phyloP scores from a whole-genome alignment of 2,888 invertebrate species.

The Parthenolecanium corni region DNA sequence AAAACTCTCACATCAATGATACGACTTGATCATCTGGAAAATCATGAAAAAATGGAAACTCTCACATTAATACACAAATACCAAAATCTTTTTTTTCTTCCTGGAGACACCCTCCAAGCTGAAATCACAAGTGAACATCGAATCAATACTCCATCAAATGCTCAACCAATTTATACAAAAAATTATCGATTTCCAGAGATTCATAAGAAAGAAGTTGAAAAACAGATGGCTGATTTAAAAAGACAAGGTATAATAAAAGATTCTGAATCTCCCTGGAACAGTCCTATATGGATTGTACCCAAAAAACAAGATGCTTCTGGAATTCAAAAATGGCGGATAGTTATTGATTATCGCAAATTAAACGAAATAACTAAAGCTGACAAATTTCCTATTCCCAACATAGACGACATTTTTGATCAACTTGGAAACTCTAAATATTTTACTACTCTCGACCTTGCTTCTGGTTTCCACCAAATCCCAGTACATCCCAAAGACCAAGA shows the following conservation, averaged over 20 bases:
- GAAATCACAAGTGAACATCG: conserved; percentile 33
- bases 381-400: conserved; percentile 31
- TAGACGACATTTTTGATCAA: conserved; percentile 34
- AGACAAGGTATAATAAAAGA: conserved; percentile 34
- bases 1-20: neutral
- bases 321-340: conserved; percentile 33
- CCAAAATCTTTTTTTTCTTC: neutral
- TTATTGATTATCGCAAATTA: conserved; percentile 31
- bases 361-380: conserved; percentile 9
- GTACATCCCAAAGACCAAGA: conserved; percentile 17
- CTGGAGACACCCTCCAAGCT: neutral
- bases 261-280: neutral
- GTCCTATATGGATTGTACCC: neutral
- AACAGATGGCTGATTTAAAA: conserved; percentile 36
- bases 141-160: conserved; percentile 35
- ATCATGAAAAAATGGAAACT: neutral
- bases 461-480: conserved; percentile 35
- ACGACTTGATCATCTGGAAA: neutral
- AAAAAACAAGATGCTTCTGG: conserved; percentile 10
- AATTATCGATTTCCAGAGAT: conserved; percentile 37
- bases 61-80: neutral
- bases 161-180: conserved; percentile 35
- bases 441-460: conserved; percentile 34
- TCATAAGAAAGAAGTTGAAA: conserved; percentile 36
- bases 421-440: conserved; percentile 34